Conservation (phyloP, 2,797 vertebrate genomes). For the Australoheros facetus region DNA sequence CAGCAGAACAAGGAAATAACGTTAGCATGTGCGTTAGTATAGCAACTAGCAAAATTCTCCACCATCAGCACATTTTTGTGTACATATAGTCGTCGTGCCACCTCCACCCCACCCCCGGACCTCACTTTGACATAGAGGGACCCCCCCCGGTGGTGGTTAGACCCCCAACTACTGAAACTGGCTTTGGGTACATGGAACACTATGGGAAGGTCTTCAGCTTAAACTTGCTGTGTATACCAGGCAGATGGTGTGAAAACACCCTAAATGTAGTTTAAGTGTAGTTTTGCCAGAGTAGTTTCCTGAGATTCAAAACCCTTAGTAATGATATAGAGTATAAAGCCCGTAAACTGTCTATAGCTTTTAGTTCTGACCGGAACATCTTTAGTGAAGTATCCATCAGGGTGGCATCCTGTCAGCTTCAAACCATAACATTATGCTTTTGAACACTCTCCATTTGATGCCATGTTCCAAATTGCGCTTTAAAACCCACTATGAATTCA, state of each 20-base stretch:
- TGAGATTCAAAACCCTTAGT: background rate
- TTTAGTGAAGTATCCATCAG: background rate
- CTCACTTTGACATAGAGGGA: too few relatives aligned
- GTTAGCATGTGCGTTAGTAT: too few relatives aligned
- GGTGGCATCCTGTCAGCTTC: slow-evolving; percentile 10
- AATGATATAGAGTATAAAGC: background rate
- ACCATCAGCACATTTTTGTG: too few relatives aligned
- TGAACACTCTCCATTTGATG: background rate
- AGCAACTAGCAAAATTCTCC: too few relatives aligned
- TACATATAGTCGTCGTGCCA: too few relatives aligned
- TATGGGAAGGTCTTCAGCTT: background rate
- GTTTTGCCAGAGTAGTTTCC: background rate
- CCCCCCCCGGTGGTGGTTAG: background rate
- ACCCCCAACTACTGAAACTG: background rate
- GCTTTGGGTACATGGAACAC: background rate
- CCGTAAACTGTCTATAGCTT: background rate
- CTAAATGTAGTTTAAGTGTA: background rate
- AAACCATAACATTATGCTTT: background rate
- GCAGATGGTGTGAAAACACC: background rate
- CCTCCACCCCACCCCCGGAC: too few relatives aligned
- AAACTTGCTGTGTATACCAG: background rate
- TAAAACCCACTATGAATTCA: slow-evolving; percentile 8
- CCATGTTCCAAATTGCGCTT: slow-evolving; percentile 12
- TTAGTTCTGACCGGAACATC: slow-evolving; percentile 8
- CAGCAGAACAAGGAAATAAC: too few relatives aligned